A percentile compares a stretch with the other conserved stretches of the same genome.
Evolutionary conservation across 1,140 invertebrate genomes (phyloP).

Genomic region (Drosophila triauraria): DNA sequence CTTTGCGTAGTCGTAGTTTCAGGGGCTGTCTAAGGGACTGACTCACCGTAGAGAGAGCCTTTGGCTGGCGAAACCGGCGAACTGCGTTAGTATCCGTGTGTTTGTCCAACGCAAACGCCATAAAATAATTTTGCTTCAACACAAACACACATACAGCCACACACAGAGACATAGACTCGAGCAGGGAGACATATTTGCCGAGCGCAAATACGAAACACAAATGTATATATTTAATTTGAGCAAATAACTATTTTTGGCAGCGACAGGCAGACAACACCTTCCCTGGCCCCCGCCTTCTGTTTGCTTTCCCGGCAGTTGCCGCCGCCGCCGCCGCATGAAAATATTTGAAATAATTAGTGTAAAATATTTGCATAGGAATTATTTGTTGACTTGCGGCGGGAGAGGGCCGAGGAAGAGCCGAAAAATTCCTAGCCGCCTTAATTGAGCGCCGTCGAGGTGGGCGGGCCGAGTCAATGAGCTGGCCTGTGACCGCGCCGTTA

Average conservation of each 20-base stretch:
- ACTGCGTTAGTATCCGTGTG: slow-evolving; percentile 31
- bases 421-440: slow-evolving; percentile 50
- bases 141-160: slow-evolving; percentile 41
- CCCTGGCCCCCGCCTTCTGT: slow-evolving; percentile 1
- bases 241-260: slow-evolving; percentile 71
- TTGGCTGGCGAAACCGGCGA: slow-evolving; percentile 18
- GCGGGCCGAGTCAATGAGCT: slow-evolving; percentile 13
- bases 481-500: slow-evolving; percentile 11
- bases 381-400: slow-evolving; percentile 75
- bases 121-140: slow-evolving; percentile 76
- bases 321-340: slow-evolving; percentile 55
- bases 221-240: slow-evolving; percentile 81
- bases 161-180: background rate
- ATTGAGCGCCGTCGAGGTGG: slow-evolving; percentile 44
- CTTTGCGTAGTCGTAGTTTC: slow-evolving; percentile 48
- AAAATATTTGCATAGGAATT: slow-evolving; percentile 81
- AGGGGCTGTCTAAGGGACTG: slow-evolving; percentile 46
- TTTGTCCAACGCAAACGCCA: slow-evolving; percentile 64
- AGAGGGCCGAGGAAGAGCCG: background rate
- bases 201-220: slow-evolving; percentile 75
- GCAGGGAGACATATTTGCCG: slow-evolving; percentile 64
- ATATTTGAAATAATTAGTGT: slow-evolving; percentile 82
- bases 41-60: slow-evolving; percentile 39
- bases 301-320: slow-evolving; percentile 34
- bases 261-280: slow-evolving; percentile 36